These are phyloP conservation scores for Euwallacea fornicatus DNA, from an alignment of 1,140 invertebrate species.

Conservation along the genomic window DNA sequence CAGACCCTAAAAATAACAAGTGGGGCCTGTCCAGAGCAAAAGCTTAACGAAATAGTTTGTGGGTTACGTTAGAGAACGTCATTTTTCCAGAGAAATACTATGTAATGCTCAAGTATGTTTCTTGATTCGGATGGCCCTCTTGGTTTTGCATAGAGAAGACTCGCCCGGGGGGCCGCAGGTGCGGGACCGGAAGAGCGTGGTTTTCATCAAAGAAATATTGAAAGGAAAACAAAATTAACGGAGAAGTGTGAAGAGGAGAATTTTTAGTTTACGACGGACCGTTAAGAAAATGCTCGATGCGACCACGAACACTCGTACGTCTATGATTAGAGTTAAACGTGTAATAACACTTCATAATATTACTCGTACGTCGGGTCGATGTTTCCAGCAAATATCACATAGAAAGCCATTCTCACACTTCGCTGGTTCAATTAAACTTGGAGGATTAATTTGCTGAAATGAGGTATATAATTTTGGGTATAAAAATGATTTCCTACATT, in stretches of 20 bases:
- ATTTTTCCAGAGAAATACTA: neutral
- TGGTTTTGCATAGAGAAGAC: no score
- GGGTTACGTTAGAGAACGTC: neutral
- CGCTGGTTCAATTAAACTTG: slow-evolving; percentile 24
- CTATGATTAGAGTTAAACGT: no score
- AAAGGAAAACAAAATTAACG: no score
- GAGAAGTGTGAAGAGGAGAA: no score
- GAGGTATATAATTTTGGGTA: slow-evolving; percentile 5
- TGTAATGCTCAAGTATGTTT: no score
- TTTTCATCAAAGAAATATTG: no score
- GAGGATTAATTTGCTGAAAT: slow-evolving; percentile 13
- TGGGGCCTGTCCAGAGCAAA: neutral
- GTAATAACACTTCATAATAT: slow-evolving; percentile 4
- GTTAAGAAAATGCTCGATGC: no score
- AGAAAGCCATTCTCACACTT: slow-evolving; percentile 9
- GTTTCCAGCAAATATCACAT: slow-evolving; percentile 23
- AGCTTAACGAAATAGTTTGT: slow-evolving; percentile 1
- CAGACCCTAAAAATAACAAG: slow-evolving; percentile 15
- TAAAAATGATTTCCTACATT: neutral
- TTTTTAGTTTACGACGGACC: no score
- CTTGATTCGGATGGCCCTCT: no score
- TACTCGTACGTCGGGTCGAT: slow-evolving; percentile 14
- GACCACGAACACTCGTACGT: no score
- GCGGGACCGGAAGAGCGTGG: no score
- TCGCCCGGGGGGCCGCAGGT: no score